These are phyloP conservation scores for Neoscelio sp. DNA, from an alignment of 2,888 invertebrate genomes.

Conservation along the genomic window DNA sequence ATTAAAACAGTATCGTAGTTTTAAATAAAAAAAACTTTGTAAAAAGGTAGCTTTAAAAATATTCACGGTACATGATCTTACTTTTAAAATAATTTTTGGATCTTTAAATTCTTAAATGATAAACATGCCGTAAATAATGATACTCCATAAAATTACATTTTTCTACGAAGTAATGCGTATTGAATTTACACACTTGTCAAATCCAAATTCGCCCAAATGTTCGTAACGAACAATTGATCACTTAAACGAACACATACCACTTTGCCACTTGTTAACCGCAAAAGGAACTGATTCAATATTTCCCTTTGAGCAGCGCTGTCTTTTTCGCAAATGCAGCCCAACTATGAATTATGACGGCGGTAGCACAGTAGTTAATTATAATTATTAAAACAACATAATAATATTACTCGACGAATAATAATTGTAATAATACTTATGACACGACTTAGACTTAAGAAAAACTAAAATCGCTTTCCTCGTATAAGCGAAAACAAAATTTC, in stretches of 20 bases:
- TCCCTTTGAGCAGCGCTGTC: conserved; percentile 19
- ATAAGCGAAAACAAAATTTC: background rate
- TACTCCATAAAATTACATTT: too few relatives aligned
- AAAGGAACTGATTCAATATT: conserved; percentile 22
- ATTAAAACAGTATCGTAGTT: too few relatives aligned
- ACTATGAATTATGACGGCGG: background rate
- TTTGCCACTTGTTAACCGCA: background rate
- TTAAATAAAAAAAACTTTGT: too few relatives aligned
- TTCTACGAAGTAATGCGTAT: too few relatives aligned
- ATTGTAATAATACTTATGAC: conserved; percentile 48
- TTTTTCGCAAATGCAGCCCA: conserved; percentile 28
- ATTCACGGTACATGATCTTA: too few relatives aligned
- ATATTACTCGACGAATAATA: conserved; percentile 11
- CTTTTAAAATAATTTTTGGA: too few relatives aligned
- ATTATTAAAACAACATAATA: conserved; percentile 7
- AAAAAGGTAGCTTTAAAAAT: too few relatives aligned
- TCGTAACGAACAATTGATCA: conserved; percentile 3
- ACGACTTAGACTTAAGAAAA: conserved; percentile 11
- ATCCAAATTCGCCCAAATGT: conserved; percentile 39
- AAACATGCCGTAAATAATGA: too few relatives aligned
- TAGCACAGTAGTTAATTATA: conserved; percentile 19
- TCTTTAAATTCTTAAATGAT: too few relatives aligned
- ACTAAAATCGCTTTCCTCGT: conserved; percentile 11
- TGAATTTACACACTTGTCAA: conserved; percentile 27
- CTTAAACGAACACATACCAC: background rate